Evolutionary conservation across 2,113 vertebrate species (phyloP).

Genomic region (Ceratotherium simum): DNA sequence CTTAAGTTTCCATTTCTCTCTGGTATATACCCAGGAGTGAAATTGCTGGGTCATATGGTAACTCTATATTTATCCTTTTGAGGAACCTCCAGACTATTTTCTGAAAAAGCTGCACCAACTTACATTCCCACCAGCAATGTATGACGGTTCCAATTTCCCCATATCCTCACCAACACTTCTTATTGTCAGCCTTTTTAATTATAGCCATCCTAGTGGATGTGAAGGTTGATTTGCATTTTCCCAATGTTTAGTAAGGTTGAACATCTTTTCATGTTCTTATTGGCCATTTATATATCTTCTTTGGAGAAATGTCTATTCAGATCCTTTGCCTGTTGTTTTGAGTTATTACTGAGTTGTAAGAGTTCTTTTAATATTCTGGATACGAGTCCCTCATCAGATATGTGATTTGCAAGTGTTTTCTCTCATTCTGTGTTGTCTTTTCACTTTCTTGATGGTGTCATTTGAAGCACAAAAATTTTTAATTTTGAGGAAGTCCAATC

Average conservation of each 20-base stretch:
- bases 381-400: not conserved
- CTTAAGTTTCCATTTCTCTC: not conserved
- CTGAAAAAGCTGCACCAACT: not conserved
- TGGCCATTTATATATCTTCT: not conserved
- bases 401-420: not conserved
- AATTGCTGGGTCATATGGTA: not conserved
- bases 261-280: not conserved
- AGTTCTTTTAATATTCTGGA: not conserved
- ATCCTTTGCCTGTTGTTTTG: not conserved
- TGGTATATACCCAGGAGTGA: not conserved
- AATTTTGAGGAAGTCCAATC: not conserved
- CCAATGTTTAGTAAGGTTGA: not conserved
- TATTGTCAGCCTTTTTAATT: not conserved
- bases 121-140: not conserved
- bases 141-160: not conserved
- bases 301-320: not conserved
- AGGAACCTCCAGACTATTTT: not conserved
- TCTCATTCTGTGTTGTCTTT: not conserved
- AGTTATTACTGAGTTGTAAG: not conserved
- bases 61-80: slow-evolving; percentile 16
- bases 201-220: not conserved
- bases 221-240: not conserved
- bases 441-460: not conserved
- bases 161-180: not conserved
- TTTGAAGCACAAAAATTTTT: not conserved